Base-by-base conservation (phyloP, 1,140 invertebrate genomes). In the Lethrus apterus region DNA sequence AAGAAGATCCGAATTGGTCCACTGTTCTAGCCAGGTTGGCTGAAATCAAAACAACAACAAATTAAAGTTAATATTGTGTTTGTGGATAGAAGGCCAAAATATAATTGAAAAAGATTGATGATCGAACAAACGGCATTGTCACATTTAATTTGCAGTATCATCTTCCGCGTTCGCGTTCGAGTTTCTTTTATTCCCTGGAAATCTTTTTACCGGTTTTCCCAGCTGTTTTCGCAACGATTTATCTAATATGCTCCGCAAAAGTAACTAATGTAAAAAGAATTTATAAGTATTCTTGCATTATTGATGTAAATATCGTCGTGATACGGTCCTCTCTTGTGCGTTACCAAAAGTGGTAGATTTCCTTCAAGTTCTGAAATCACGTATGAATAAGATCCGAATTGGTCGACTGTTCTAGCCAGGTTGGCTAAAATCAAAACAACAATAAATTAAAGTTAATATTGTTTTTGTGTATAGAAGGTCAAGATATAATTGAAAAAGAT, bases 311-410 rank as follows among this genome's bases (percentile, higher is more conserved):
- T 78, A 45, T 86, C 83, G 43, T 85, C 77, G 35, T 75, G 70
- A 55, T 74, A 70, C 4, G 55, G 55, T 35, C 73, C 71, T 2
- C 70, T 68, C 44, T 71, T 74, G 43, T 77, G 71, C 19, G 84
- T 87, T 23, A 90, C 77, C 80, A 84, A 89, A 34, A 90, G 64
- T 2, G 84, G 84, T 1, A 84, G 84, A 69, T 85, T 87, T 11
- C 86, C 86, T 17, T 81, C 80, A 52, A 85, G 70, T 63, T 88
- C 82, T 10, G 86, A 84, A 18, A 76, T 76, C 58, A 86, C 73
- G 1, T 74, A 77, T 14, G 69, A 72, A 48, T 71, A 70, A 2
- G 60, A 56, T n/a, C 69, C 64, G 52, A 89, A 69, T 56, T 84
- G 77, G 43, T 83, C 78, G 44, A 82, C 70, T 10, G 72, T 81